A percentile compares a stretch with the other conserved stretches of the same genome.
Evolutionary conservation across 2,888 invertebrate genomes (phyloP).

Genomic region (Plebejus argus): DNA sequence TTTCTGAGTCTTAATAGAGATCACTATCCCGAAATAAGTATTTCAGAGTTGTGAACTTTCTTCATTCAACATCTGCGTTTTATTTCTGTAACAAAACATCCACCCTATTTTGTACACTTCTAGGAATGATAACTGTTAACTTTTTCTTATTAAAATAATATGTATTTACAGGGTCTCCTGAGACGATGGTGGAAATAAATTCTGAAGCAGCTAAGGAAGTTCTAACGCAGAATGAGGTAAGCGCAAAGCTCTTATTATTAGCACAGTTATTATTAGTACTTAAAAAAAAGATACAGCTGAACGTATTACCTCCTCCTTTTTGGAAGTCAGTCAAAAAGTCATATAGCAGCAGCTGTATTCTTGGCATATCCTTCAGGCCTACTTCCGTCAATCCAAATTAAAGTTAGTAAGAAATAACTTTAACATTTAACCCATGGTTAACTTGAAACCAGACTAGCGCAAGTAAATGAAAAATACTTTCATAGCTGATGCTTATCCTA

Average conservation of each 20-base stretch:
- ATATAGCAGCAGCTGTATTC: no score
- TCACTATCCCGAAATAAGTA: neutral
- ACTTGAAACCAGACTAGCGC: no score
- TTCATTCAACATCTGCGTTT: neutral
- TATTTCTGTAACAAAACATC: neutral
- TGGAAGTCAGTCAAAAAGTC: no score
- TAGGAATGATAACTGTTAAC: neutral
- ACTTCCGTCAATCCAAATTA: no score
- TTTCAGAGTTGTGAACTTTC: neutral
- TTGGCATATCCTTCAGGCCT: no score
- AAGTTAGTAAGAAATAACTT: no score
- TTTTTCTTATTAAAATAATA: neutral
- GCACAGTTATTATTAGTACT: no score
- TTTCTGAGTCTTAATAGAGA: neutral
- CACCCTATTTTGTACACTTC: neutral
- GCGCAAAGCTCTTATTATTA: neutral
- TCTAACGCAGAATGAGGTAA: neutral
- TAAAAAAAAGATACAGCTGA: no score
- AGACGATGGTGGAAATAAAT: conserved; percentile 14
- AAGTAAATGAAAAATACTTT: no score
- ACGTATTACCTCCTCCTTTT: no score
- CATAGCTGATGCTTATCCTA: no score
- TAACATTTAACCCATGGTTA: no score
- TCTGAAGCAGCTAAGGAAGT: neutral
- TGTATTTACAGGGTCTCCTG: neutral